Conservation (phyloP, 2,888 invertebrate species). For the Ephialtes manifestator region DNA sequence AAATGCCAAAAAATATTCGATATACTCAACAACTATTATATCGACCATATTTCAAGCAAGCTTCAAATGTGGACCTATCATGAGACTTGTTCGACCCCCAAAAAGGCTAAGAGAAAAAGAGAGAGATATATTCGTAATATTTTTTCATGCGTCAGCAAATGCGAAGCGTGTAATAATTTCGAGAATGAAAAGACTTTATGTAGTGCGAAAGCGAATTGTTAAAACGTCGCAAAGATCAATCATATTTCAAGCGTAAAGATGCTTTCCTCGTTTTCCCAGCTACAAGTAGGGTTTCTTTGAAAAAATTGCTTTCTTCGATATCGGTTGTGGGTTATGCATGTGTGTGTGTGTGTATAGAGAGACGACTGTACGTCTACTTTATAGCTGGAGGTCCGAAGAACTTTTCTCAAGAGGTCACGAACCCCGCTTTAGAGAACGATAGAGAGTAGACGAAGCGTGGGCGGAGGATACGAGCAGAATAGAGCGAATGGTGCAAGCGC, state of each 20-base stretch:
- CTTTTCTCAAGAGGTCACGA: slow-evolving; percentile 48
- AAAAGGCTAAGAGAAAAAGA: too few species aligned
- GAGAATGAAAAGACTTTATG: not conserved
- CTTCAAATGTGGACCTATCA: too few species aligned
- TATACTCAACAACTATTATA: too few species aligned
- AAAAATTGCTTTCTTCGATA: slow-evolving; percentile 33
- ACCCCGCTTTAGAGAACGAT: slow-evolving; percentile 15
- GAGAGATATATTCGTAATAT: not conserved
- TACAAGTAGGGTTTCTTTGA: not conserved
- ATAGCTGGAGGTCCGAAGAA: slow-evolving; percentile 25
- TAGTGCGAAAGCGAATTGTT: not conserved
- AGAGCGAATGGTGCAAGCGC: not conserved
- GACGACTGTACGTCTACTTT: slow-evolving; percentile 3
- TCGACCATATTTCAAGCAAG: too few species aligned
- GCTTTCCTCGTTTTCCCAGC: not conserved
- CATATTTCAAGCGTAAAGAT: not conserved
- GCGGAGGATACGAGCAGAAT: not conserved
- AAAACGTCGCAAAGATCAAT: not conserved
- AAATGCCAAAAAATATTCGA: too few species aligned
- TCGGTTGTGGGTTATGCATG: slow-evolving; percentile 7
- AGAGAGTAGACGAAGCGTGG: not conserved
- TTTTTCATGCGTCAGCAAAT: slow-evolving; percentile 3
- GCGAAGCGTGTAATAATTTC: not conserved
- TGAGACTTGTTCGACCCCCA: too few species aligned
- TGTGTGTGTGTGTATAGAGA: not conserved